Evolutionary conservation across 1,140 invertebrate species (phyloP).

Genomic region (Dreissena polymorpha): DNA sequence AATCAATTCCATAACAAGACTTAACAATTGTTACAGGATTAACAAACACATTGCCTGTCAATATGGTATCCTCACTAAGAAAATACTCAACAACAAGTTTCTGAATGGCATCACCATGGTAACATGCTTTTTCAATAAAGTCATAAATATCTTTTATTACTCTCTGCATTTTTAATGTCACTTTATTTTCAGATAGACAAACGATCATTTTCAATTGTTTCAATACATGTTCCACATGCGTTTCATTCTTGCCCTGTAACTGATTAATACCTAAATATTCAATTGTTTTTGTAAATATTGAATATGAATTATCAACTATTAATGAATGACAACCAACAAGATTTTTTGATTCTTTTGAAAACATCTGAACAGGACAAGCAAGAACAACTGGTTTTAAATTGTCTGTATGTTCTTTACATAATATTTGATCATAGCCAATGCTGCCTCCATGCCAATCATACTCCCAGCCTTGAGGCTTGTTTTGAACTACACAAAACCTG

Average conservation of each 20-base stretch:
- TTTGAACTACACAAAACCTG: conserved; percentile 49
- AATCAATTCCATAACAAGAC: conserved; percentile 27
- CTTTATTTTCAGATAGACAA: not conserved
- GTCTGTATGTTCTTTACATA: too few species aligned
- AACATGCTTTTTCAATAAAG: conserved; percentile 32
- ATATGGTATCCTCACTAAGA: not conserved
- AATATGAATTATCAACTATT: not conserved
- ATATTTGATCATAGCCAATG: too few species aligned
- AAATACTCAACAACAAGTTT: too few species aligned
- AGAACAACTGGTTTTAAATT: not conserved
- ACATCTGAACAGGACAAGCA: conserved; percentile 1
- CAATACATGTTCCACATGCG: not conserved
- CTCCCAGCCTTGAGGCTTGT: conserved; percentile 46
- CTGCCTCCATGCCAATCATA: conserved; percentile 44
- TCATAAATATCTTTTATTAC: conserved; percentile 11
- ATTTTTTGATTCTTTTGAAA: not conserved
- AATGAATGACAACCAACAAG: conserved; percentile 25
- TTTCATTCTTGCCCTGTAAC: not conserved
- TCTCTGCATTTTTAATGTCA: not conserved
- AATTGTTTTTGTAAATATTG: too few species aligned
- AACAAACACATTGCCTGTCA: not conserved
- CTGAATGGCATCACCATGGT: not conserved
- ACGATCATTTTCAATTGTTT: conserved; percentile 4
- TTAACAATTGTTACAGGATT: not conserved
- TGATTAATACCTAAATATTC: too few species aligned